Conservation (phyloP, 2,797 vertebrate genomes). For the Parambassis ranga region DNA sequence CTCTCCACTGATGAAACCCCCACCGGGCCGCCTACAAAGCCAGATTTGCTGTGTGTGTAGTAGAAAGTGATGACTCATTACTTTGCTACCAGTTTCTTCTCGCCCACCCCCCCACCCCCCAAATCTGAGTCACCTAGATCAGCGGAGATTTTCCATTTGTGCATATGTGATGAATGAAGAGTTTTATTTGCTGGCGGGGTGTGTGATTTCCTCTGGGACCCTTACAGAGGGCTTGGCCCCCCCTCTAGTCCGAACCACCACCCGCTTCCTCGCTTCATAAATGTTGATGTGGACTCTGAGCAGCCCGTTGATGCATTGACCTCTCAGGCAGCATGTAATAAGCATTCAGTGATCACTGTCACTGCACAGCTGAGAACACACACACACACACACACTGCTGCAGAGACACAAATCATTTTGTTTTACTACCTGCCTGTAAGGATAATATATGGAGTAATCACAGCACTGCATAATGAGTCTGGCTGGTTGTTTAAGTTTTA, state of each 20-base stretch:
- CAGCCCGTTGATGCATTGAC: conserved; percentile 55
- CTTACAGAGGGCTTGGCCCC: conserved; percentile 5
- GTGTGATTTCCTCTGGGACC: conserved; percentile 52
- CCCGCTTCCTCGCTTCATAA: conserved; percentile 22
- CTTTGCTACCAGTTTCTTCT: conserved; percentile 45
- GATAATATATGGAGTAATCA: conserved; percentile 64
- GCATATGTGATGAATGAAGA: conserved; percentile 55
- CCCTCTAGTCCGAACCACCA: background rate
- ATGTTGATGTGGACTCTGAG: conserved; percentile 27
- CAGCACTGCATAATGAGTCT: conserved; percentile 58
- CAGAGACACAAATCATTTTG: conserved; percentile 63
- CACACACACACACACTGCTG: conserved; percentile 30
- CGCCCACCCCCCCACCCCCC: conserved; percentile 13
- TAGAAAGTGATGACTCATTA: conserved; percentile 70
- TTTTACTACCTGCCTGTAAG: conserved; percentile 57
- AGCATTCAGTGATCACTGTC: conserved; percentile 64
- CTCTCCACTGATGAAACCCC: conserved; percentile 21
- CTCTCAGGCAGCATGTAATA: conserved; percentile 53
- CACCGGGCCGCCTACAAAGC: conserved; percentile 38
- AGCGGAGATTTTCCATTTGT: conserved; percentile 21
- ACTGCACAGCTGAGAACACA: conserved; percentile 32
- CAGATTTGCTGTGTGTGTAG: conserved; percentile 32
- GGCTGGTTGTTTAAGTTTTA: conserved; percentile 47
- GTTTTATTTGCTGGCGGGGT: conserved; percentile 46
- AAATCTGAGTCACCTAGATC: conserved; percentile 40